phyloP scores from a whole-genome alignment of 2,888 invertebrate genomes.

The Hemistola chrysoprasaria region DNA sequence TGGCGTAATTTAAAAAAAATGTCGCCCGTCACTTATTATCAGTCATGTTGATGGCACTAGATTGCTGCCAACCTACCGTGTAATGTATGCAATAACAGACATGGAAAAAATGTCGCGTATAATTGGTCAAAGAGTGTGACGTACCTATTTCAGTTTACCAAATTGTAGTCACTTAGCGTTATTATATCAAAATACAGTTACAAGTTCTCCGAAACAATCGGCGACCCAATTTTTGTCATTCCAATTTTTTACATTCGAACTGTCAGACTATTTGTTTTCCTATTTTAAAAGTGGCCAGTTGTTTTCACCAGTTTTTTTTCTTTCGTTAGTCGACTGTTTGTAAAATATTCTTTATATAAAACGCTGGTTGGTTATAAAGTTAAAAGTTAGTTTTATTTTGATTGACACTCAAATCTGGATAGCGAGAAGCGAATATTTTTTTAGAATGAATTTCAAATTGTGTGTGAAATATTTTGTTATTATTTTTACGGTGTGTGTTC shows the following conservation, averaged over 20 bases:
- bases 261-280: neutral
- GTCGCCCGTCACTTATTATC: too few species aligned
- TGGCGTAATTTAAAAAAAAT: too few species aligned
- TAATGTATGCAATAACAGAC: too few species aligned
- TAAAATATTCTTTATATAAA: constrained; percentile 6
- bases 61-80: too few species aligned
- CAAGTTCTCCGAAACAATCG: constrained; percentile 21
- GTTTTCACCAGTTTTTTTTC: neutral
- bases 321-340: neutral
- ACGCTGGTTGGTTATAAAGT: constrained; percentile 4
- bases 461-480: constrained; percentile 16
- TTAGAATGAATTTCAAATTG: constrained; percentile 18
- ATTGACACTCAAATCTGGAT: constrained; percentile 9
- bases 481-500: constrained; percentile 28
- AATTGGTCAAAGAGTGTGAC: constrained; percentile 1
- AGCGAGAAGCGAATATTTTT: constrained; percentile 8
- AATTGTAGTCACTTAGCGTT: constrained; percentile 25
- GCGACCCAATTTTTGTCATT: constrained; percentile 9
- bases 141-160: constrained; percentile 11
- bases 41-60: too few species aligned
- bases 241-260: constrained; percentile 6
- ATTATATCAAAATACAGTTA: constrained; percentile 16
- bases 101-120: too few species aligned
- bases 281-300: neutral
- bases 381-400: constrained; percentile 9